These are phyloP conservation scores for Scaptomyza flava DNA, from an alignment of 2,888 invertebrate genomes.

Conservation along the genomic window DNA sequence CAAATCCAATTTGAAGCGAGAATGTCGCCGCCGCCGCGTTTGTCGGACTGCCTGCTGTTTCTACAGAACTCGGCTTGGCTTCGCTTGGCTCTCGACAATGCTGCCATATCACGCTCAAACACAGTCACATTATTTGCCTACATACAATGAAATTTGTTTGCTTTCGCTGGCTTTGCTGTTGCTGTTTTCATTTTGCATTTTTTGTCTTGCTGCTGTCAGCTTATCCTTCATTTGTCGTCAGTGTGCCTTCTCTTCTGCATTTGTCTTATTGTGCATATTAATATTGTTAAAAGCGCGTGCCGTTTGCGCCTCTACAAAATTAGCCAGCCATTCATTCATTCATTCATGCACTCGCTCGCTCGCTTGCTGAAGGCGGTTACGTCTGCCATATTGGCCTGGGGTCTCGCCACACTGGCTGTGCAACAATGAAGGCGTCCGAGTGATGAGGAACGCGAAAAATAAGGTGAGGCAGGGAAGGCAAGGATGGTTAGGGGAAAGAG, in stretches of 20 bases:
- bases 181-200: not conserved
- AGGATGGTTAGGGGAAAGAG: not conserved
- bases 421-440: not conserved
- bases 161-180: slow-evolving; percentile 9
- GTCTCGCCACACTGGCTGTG: not conserved
- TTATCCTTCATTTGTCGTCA: slow-evolving; percentile 55
- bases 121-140: slow-evolving; percentile 20
- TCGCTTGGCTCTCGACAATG: slow-evolving; percentile 16
- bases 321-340: slow-evolving; percentile 71
- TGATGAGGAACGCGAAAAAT: not conserved
- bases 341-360: slow-evolving; percentile 59
- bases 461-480: not conserved
- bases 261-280: slow-evolving; percentile 72
- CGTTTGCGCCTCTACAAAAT: slow-evolving; percentile 66
- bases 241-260: slow-evolving; percentile 15
- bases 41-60: slow-evolving; percentile 16
- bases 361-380: slow-evolving; percentile 27
- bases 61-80: not conserved
- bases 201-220: slow-evolving; percentile 21
- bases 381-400: slow-evolving; percentile 11
- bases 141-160: slow-evolving; percentile 58
- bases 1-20: slow-evolving; percentile 39
- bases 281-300: slow-evolving; percentile 72
- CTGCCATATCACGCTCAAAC: slow-evolving; percentile 58
- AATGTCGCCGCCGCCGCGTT: slow-evolving; percentile 5